Conservation (phyloP, 2,797 vertebrate genomes). For the Characodon lateralis region DNA sequence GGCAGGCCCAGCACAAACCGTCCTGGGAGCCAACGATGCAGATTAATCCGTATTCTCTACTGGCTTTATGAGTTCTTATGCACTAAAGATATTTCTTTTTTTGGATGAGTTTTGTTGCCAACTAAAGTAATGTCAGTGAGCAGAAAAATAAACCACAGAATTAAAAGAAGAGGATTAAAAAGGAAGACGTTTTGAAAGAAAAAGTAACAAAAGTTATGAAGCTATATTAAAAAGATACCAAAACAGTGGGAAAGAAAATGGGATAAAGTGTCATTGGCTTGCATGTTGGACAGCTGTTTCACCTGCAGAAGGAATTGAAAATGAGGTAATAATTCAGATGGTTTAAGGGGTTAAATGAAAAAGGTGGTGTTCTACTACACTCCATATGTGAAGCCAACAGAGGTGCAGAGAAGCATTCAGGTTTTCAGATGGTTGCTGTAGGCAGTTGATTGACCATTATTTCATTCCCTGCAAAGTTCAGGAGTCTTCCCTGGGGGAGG, state of each 20-base stretch:
- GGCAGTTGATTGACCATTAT: background rate
- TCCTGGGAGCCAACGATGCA: constrained; percentile 42
- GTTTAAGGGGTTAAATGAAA: background rate
- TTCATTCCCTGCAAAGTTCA: background rate
- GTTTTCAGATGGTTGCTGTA: background rate
- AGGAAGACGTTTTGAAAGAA: constrained; percentile 3
- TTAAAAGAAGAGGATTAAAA: background rate
- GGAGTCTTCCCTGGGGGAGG: background rate
- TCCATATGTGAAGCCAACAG: background rate
- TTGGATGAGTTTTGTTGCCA: constrained; percentile 5
- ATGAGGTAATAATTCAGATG: background rate
- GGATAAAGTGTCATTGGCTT: background rate
- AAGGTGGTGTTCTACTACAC: background rate
- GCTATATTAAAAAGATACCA: background rate
- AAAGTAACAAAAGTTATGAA: background rate
- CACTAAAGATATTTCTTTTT: constrained; percentile 21
- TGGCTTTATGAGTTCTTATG: constrained; percentile 25
- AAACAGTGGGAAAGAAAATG: background rate
- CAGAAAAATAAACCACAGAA: background rate
- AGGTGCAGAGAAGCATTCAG: background rate
- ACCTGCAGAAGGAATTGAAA: background rate
- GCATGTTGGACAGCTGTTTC: background rate
- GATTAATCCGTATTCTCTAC: constrained; percentile 59
- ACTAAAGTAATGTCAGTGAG: constrained; percentile 6
- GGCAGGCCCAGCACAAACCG: constrained; percentile 34